Evolutionary conservation across 1,140 invertebrate genomes (phyloP).

Genomic region (Belonocnema kinseyi): DNA sequence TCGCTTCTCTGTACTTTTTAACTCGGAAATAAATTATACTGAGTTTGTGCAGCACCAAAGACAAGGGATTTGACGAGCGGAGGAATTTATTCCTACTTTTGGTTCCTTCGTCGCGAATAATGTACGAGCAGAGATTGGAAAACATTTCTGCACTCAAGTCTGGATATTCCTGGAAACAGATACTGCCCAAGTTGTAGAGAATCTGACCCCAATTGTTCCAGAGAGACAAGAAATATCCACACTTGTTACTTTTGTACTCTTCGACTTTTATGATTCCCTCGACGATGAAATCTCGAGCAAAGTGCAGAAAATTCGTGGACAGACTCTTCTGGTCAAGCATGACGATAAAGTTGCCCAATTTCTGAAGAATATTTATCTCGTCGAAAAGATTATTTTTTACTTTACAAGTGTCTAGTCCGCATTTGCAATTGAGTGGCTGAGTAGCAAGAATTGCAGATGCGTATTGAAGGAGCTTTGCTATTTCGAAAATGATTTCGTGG

Average conservation of each 20-base stretch:
- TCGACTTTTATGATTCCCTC: neutral
- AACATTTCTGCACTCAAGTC: slow-evolving; percentile 38
- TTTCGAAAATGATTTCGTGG: slow-evolving; percentile 14
- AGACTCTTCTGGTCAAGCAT: slow-evolving; percentile 13
- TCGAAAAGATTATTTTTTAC: neutral
- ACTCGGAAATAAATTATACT: slow-evolving; percentile 48
- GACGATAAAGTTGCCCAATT: neutral
- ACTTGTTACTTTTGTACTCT: slow-evolving; percentile 2
- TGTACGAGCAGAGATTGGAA: slow-evolving; percentile 36
- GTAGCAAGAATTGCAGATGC: neutral
- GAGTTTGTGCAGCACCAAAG: slow-evolving; percentile 17
- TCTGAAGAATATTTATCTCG: slow-evolving; percentile 4
- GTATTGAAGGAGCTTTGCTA: neutral
- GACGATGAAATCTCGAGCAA: neutral
- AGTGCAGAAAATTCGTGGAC: neutral
- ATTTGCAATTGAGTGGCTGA: slow-evolving; percentile 1
- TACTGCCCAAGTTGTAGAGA: slow-evolving; percentile 36
- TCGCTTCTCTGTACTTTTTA: slow-evolving; percentile 57
- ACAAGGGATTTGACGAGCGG: neutral
- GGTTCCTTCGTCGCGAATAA: slow-evolving; percentile 39
- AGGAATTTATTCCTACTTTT: slow-evolving; percentile 6
- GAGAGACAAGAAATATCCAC: slow-evolving; percentile 28
- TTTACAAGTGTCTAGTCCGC: neutral
- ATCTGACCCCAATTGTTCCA: slow-evolving; percentile 31
- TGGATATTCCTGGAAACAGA: neutral